These are phyloP conservation scores for Oligia strigilis DNA, from an alignment of 2,888 invertebrate genomes.

Conservation along the genomic window DNA sequence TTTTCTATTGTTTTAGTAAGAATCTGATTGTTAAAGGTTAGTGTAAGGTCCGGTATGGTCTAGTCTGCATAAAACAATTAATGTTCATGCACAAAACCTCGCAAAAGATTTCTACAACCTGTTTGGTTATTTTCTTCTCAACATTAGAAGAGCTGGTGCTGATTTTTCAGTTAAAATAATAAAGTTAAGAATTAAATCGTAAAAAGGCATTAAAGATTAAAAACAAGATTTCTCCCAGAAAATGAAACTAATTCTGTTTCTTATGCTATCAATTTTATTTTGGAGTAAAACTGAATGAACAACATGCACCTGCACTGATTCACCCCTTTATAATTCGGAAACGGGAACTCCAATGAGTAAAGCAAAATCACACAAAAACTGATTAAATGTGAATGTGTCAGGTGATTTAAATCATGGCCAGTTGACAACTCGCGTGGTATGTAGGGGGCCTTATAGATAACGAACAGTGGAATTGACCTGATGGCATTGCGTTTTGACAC, in stretches of 20 bases:
- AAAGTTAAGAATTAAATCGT: neutral
- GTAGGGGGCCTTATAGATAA: slow-evolving; percentile 53
- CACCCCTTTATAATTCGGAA: slow-evolving; percentile 36
- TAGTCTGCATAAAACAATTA: neutral
- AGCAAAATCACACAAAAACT: slow-evolving; percentile 39
- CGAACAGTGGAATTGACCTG: slow-evolving; percentile 55
- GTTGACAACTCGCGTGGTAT: slow-evolving; percentile 51
- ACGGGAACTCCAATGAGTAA: slow-evolving; percentile 52
- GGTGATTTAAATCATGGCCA: slow-evolving; percentile 45
- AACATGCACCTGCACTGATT: slow-evolving; percentile 13
- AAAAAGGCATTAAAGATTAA: neutral
- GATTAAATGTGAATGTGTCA: slow-evolving; percentile 33
- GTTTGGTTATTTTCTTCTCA: neutral
- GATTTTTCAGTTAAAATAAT: neutral
- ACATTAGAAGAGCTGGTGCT: neutral
- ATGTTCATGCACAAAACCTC: neutral
- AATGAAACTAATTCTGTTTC: neutral
- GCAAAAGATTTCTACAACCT: neutral
- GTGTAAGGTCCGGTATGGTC: neutral
- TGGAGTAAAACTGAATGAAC: neutral
- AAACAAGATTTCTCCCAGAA: neutral
- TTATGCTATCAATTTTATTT: too few relatives aligned
- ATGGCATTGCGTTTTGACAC: slow-evolving; percentile 65
- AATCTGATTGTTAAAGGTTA: slow-evolving; percentile 1
- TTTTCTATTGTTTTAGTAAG: slow-evolving; percentile 11